phyloP scores from a whole-genome alignment of 1,140 invertebrate genomes.

The Procambarus clarkii region DNA sequence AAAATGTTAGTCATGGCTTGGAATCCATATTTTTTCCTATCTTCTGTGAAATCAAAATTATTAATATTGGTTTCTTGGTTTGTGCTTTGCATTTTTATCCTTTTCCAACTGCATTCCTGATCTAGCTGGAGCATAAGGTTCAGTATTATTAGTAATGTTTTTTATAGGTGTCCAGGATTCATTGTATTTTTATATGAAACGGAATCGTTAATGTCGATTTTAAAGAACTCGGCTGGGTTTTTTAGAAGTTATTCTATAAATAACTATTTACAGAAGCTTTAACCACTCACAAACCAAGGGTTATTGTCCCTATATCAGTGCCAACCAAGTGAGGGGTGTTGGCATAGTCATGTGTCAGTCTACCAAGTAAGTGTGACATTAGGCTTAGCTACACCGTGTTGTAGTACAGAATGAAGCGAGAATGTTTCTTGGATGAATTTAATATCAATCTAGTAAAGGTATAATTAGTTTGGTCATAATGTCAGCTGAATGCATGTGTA shows the following conservation, averaged over 20 bases:
- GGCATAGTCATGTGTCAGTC: slow-evolving; percentile 24
- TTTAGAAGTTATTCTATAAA: slow-evolving; percentile 25
- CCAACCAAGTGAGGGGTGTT: slow-evolving; percentile 50
- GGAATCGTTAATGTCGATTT: slow-evolving; percentile 28
- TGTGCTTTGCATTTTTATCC: slow-evolving; percentile 51
- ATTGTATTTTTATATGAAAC: slow-evolving; percentile 65
- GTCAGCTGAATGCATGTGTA: neutral
- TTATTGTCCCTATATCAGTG: slow-evolving; percentile 36
- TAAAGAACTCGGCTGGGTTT: neutral
- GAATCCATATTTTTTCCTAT: slow-evolving; percentile 19
- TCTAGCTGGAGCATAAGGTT: slow-evolving; percentile 67
- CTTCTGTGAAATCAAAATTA: slow-evolving; percentile 45
- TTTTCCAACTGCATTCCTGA: slow-evolving; percentile 67
- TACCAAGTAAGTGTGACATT: neutral
- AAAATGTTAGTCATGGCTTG: slow-evolving; percentile 53
- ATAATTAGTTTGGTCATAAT: neutral
- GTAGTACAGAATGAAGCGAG: neutral
- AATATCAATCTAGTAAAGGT: neutral
- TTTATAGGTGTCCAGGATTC: slow-evolving; percentile 59
- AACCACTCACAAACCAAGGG: slow-evolving; percentile 29
- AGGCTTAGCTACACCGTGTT: neutral
- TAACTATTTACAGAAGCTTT: slow-evolving; percentile 30
- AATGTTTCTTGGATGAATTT: neutral
- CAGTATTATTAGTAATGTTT: slow-evolving; percentile 57
- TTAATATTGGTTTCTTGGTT: slow-evolving; percentile 44